phyloP scores from a whole-genome alignment of 2,888 invertebrate genomes.

The Lamellibrachia columna region DNA sequence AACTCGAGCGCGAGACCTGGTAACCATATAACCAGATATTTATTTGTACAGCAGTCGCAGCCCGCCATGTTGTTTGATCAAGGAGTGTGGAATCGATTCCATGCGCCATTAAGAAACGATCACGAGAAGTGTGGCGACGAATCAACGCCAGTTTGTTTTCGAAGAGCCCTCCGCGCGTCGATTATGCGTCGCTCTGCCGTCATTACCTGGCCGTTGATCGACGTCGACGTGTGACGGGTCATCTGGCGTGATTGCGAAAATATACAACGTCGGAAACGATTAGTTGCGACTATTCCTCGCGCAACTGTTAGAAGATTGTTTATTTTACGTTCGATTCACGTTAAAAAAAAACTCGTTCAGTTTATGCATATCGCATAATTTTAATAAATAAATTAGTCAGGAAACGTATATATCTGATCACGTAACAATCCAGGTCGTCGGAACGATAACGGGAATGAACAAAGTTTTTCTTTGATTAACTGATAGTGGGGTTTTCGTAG shows the following conservation, averaged over 20 bases:
- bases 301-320: neutral
- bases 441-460: too few species aligned
- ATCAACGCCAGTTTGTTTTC: constrained; percentile 12
- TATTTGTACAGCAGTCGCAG: neutral
- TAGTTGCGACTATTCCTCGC: neutral
- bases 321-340: too few species aligned
- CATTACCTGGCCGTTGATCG: constrained; percentile 1
- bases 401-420: too few species aligned
- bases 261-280: neutral
- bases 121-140: neutral
- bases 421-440: too few species aligned
- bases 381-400: too few species aligned
- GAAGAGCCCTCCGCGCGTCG: neutral
- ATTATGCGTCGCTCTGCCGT: neutral
- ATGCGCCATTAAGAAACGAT: constrained; percentile 6
- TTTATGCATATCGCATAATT: too few species aligned
- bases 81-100: neutral
- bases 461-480: too few species aligned
- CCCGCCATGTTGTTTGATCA: neutral
- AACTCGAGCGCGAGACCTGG: neutral
- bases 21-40: neutral
- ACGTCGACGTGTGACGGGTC: neutral
- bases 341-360: too few species aligned
- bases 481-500: too few species aligned
- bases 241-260: constrained; percentile 5